Percentiles rank a stretch among this genome's conserved stretches.
Evolutionary conservation across 2,888 invertebrate genomes (phyloP).

Genomic region (Tenthredo amoena): DNA sequence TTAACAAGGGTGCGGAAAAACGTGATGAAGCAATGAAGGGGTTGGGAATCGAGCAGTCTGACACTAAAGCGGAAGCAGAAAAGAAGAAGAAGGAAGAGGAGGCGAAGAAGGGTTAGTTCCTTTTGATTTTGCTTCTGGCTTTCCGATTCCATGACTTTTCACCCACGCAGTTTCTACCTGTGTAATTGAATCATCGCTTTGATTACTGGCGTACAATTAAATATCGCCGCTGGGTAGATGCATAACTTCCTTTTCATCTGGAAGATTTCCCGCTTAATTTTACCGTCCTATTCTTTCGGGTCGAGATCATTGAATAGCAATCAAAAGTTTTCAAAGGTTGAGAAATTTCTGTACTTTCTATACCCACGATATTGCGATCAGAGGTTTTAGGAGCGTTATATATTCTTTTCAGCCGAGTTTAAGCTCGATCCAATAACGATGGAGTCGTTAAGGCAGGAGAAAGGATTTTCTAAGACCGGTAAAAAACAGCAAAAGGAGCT

Average conservation of each 20-base stretch:
- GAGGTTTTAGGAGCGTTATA: background rate
- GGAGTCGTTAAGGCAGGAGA: conserved; percentile 79
- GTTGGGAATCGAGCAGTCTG: conserved; percentile 83
- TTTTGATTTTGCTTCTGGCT: background rate
- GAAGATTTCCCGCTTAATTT: background rate
- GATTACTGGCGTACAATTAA: background rate
- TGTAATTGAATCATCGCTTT: conserved; percentile 10
- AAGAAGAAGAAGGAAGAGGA: conserved; percentile 75
- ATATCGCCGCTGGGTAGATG: background rate
- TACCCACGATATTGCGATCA: background rate
- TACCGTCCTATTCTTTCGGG: background rate
- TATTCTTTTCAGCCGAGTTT: conserved; percentile 66
- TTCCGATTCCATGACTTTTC: background rate
- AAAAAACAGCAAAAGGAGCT: conserved; percentile 84
- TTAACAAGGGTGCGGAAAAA: conserved; percentile 83
- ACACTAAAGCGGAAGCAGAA: conserved; percentile 74
- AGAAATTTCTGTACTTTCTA: background rate
- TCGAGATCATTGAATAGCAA: background rate
- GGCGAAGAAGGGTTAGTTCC: conserved; percentile 71
- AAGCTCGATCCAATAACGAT: conserved; percentile 78
- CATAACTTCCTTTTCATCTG: background rate
- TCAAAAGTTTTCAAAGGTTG: background rate
- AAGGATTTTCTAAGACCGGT: conserved; percentile 80
- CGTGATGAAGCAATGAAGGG: conserved; percentile 84
- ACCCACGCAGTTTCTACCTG: conserved; percentile 3